Conservation (phyloP, 2,888 invertebrate genomes). For the Drosophila imparisetae region DNA sequence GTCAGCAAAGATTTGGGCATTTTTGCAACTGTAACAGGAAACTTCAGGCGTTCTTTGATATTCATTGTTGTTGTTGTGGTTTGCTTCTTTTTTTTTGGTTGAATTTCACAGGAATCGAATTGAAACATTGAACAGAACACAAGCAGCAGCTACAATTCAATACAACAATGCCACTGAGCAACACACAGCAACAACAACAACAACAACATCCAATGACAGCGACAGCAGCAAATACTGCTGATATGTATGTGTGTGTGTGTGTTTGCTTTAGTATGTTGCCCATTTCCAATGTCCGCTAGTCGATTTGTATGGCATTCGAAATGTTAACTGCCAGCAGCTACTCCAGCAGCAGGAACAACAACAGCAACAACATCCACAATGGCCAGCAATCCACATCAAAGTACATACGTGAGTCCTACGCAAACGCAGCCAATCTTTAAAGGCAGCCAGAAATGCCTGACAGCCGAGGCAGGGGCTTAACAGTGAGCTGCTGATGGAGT, state of each 20-base stretch:
- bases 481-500: slow-evolving; percentile 1
- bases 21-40: slow-evolving; percentile 2
- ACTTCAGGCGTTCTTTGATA: slow-evolving; percentile 2
- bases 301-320: slow-evolving; percentile 80
- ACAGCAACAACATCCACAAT: slow-evolving; percentile 63
- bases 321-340: slow-evolving; percentile 73
- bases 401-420: slow-evolving; percentile 77
- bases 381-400: slow-evolving; percentile 72
- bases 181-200: slow-evolving; percentile 27
- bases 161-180: slow-evolving; percentile 67
- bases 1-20: neutral
- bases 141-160: slow-evolving; percentile 72
- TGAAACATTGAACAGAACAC: slow-evolving; percentile 76
- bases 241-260: slow-evolving; percentile 23
- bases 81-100: slow-evolving; percentile 23
- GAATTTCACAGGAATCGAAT: slow-evolving; percentile 71
- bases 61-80: slow-evolving; percentile 4
- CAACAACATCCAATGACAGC: slow-evolving; percentile 32
- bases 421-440: slow-evolving; percentile 75
- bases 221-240: slow-evolving; percentile 39
- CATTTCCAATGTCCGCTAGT: slow-evolving; percentile 74
- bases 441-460: slow-evolving; percentile 49
- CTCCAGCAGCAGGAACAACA: slow-evolving; percentile 46
- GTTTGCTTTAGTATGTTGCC: slow-evolving; percentile 46
- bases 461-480: slow-evolving; percentile 20